Conservation (phyloP, 2,113 vertebrate species). For the Pyrgilauda ruficollis region DNA sequence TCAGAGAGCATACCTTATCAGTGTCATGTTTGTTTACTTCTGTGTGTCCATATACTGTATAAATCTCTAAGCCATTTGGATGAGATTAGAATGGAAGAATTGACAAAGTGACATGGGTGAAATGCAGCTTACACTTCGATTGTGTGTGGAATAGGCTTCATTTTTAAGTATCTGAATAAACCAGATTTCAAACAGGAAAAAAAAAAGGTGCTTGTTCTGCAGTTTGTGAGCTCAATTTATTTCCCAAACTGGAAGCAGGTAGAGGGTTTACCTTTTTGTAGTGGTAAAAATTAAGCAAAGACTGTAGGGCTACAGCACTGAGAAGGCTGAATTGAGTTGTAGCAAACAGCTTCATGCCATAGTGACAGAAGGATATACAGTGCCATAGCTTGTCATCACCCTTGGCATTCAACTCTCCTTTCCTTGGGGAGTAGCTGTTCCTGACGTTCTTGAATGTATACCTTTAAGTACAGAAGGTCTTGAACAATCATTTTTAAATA, state of each 20-base stretch:
- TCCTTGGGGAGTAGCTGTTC: background rate
- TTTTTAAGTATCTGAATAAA: conserved; percentile 36
- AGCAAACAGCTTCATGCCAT: background rate
- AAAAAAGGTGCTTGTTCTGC: background rate
- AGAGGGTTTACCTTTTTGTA: background rate
- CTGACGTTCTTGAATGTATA: background rate
- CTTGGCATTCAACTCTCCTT: background rate
- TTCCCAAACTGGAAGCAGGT: background rate
- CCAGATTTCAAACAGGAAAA: background rate
- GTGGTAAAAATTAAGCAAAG: background rate
- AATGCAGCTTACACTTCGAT: conserved; percentile 22
- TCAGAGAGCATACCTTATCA: conserved; percentile 8
- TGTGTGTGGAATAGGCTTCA: background rate
- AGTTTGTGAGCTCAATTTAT: background rate
- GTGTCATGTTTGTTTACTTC: background rate
- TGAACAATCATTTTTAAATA: background rate
- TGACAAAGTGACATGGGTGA: conserved; percentile 22
- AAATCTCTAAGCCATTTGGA: conserved; percentile 8
- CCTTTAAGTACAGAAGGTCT: background rate
- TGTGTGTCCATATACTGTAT: background rate
- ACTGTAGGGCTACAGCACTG: background rate
- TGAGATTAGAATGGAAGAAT: conserved; percentile 34
- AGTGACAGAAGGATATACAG: background rate
- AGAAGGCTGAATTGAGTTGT: background rate
- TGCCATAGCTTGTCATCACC: background rate